Percentiles rank a stretch among this genome's conserved stretches.
phyloP scores from a whole-genome alignment of 2,113 vertebrate species.

The Oceanites oceanicus region DNA sequence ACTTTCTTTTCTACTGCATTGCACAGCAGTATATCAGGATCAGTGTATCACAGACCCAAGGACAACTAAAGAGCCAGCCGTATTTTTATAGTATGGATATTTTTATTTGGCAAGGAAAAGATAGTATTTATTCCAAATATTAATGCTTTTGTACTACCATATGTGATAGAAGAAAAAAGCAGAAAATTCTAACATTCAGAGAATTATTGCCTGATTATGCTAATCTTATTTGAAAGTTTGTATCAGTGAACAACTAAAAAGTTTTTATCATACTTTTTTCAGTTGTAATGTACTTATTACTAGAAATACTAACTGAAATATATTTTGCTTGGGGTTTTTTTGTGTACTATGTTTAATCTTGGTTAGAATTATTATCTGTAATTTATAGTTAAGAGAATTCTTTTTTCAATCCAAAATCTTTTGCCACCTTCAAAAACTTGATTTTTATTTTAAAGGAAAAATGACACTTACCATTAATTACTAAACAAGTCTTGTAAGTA shows the following conservation, averaged over 20 bases:
- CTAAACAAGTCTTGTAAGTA: neutral
- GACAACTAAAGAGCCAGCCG: neutral
- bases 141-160: neutral
- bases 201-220: constrained; percentile 3
- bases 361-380: neutral
- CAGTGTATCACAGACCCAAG: neutral
- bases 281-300: neutral
- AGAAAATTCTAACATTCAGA: neutral
- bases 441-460: neutral
- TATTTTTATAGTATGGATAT: neutral
- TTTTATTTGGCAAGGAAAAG: constrained; percentile 18
- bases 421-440: neutral
- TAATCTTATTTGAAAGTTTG: constrained; percentile 17
- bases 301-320: constrained; percentile 27
- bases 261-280: neutral
- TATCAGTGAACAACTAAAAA: constrained; percentile 8
- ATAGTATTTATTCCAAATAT: neutral
- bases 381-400: neutral
- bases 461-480: neutral
- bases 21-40: neutral
- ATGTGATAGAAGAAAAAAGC: constrained; percentile 17
- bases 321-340: neutral
- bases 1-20: neutral
- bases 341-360: neutral
- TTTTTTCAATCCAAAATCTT: neutral